phyloP scores from a whole-genome alignment of 2,113 vertebrate genomes.

The Menura novaehollandiae region DNA sequence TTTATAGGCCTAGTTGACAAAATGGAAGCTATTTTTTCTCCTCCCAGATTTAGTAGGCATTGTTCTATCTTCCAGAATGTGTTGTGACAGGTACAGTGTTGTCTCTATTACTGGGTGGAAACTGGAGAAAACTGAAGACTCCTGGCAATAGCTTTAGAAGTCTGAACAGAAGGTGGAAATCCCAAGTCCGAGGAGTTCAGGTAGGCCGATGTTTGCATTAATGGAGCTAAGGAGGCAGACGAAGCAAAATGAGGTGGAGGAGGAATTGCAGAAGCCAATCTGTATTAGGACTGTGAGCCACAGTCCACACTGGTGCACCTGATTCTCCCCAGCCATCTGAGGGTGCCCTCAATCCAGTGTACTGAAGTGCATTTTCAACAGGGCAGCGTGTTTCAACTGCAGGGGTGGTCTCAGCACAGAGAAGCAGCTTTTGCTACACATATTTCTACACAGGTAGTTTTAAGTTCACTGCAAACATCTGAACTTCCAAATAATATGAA shows the following conservation, averaged over 20 bases:
- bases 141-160: neutral
- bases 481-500: neutral
- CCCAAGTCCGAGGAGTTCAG: neutral
- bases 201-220: neutral
- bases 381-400: accelerated
- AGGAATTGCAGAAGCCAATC: neutral
- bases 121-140: neutral
- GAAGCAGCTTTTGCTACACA: neutral
- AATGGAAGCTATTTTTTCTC: neutral
- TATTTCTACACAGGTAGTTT: neutral
- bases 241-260: neutral
- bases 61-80: neutral
- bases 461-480: neutral
- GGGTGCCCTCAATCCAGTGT: accelerated
- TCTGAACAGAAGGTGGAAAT: neutral
- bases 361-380: neutral
- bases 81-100: accelerated
- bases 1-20: neutral
- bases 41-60: neutral
- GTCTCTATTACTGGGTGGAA: neutral
- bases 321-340: neutral
- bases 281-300: neutral
- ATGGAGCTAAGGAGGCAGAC: neutral
- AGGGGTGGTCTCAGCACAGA: neutral
- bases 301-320: neutral